Percentiles rank a stretch among this genome's conserved stretches.
These are phyloP conservation scores for Montipora capitata DNA, from an alignment of 92 coral and sea anemone genomes.

Conservation along the genomic window DNA sequence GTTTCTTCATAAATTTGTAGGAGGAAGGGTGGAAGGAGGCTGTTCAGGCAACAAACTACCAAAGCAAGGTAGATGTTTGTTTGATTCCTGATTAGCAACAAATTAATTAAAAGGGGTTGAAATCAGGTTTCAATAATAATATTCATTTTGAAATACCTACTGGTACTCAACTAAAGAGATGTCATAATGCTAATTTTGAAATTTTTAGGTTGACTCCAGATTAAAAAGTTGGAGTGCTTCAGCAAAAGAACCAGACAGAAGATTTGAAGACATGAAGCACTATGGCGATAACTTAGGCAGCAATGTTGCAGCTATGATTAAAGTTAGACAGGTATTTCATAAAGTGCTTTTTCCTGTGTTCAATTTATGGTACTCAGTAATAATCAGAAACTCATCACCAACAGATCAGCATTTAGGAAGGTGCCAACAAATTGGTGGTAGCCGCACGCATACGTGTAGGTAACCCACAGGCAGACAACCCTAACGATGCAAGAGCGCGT, in stretches of 20 bases:
- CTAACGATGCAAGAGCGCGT: no score
- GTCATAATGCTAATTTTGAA: neutral
- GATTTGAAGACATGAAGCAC: constrained; percentile 97
- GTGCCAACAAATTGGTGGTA: no score
- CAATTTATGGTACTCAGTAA: no score
- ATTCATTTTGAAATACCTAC: no score
- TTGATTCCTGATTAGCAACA: no score
- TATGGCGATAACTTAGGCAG: constrained; percentile 95
- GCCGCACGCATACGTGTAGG: no score
- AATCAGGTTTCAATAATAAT: no score
- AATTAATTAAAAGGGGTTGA: no score
- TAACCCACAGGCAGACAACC: no score
- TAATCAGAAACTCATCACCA: no score
- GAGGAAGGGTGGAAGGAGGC: constrained; percentile 99
- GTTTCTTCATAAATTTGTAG: constrained; percentile 27
- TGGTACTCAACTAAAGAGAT: no score
- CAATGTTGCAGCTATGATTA: constrained; percentile 91
- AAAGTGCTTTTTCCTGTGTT: neutral
- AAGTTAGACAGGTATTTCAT: constrained; percentile 93
- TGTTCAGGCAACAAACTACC: constrained; percentile 89
- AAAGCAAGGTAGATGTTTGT: constrained; percentile 78
- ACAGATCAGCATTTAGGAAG: no score
- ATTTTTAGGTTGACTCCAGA: constrained; percentile 91
- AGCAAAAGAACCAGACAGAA: constrained; percentile 95
- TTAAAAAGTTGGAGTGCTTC: constrained; percentile 96